A percentile compares a stretch with the other conserved stretches of the same genome.
phyloP scores from a whole-genome alignment of 1,140 invertebrate species.

The Papilio dardanus region DNA sequence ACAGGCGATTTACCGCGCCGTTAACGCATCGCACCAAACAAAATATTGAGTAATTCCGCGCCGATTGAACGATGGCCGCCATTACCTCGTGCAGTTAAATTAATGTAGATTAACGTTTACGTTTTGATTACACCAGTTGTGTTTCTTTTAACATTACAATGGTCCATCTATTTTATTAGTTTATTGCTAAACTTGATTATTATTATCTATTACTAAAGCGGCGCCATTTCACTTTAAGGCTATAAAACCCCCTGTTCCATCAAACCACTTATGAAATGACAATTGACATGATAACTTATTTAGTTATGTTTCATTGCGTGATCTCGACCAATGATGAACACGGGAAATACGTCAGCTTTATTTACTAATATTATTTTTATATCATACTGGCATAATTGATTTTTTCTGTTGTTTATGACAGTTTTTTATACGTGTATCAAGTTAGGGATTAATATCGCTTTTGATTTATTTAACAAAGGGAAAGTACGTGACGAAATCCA shows the following conservation, averaged over 20 bases:
- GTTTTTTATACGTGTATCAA: background rate
- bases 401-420: background rate
- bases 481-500: background rate
- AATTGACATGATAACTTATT: background rate
- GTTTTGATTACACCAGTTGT: conserved; percentile 13
- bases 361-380: too few species aligned
- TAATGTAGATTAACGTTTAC: conserved; percentile 8
- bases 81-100: conserved; percentile 19
- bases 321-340: background rate
- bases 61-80: conserved; percentile 30
- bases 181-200: background rate
- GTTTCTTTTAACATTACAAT: background rate
- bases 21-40: conserved; percentile 24
- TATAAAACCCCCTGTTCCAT: background rate
- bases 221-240: background rate
- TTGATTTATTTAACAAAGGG: background rate
- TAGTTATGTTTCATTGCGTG: background rate
- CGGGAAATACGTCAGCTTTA: too few species aligned
- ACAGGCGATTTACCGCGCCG: conserved; percentile 20
- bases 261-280: background rate
- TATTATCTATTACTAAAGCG: background rate
- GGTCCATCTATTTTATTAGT: background rate
- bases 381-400: background rate
- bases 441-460: background rate
- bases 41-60: conserved; percentile 29